These are phyloP conservation scores for Anagrus nilaparvatae DNA, from an alignment of 1,140 invertebrate species.

Conservation along the genomic window DNA sequence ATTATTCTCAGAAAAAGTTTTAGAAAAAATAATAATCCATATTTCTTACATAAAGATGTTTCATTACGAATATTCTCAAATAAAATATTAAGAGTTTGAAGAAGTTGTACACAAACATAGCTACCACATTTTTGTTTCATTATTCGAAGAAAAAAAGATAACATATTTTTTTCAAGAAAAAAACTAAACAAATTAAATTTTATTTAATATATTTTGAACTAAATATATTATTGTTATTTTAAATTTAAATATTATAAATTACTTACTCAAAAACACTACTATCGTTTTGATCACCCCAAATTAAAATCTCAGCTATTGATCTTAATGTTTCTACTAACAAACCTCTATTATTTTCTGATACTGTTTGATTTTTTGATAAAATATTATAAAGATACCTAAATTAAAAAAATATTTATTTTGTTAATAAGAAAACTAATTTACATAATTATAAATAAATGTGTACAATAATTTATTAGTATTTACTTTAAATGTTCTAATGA, in stretches of 20 bases:
- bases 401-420: constrained; percentile 17
- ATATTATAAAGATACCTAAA: constrained; percentile 85
- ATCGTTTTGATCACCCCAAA: constrained; percentile 99
- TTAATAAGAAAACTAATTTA: constrained; percentile 3
- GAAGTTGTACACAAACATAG: constrained; percentile 93
- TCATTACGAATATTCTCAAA: constrained; percentile 99
- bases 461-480: constrained; percentile 29
- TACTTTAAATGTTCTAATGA: constrained; percentile 93
- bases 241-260: neutral
- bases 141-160: constrained; percentile 94
- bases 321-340: constrained; percentile 93
- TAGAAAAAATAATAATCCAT: constrained; percentile 2
- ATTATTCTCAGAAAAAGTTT: constrained; percentile 2
- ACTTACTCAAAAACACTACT: constrained; percentile 98
- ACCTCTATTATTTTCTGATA: constrained; percentile 88
- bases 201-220: neutral
- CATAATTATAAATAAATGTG: neutral
- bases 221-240: neutral
- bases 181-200: constrained; percentile 56
- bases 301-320: constrained; percentile 97
- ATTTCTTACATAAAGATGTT: constrained; percentile 90
- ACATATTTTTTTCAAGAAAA: constrained; percentile 98
- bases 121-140: constrained; percentile 96
- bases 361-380: constrained; percentile 91
- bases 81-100: constrained; percentile 97